Conservation (phyloP, 2,113 vertebrate genomes). For the Catharus bicknelli region DNA sequence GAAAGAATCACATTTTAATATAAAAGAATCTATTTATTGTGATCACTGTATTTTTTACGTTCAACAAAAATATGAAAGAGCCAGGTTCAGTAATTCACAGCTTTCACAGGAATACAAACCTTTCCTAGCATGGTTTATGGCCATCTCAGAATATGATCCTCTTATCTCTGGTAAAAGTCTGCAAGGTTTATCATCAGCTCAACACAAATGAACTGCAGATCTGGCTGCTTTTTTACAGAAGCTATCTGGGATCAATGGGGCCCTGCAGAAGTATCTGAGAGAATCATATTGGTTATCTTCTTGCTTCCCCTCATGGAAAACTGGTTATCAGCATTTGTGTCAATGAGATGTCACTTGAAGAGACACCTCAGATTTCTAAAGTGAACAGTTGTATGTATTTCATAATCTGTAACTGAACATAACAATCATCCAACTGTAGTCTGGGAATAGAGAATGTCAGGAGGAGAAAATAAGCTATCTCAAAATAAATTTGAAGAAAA, state of each 20-base stretch:
- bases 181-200: conserved; percentile 7
- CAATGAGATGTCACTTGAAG: neutral
- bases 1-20: neutral
- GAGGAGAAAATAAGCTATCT: conserved; percentile 7
- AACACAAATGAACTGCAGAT: neutral
- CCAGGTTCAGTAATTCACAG: neutral
- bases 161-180: conserved; percentile 22
- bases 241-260: neutral
- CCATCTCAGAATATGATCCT: neutral
- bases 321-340: neutral
- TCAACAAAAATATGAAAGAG: neutral
- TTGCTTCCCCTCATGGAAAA: neutral
- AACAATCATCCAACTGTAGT: neutral
- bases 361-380: neutral
- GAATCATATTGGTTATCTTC: neutral
- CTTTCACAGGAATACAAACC: neutral
- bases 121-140: neutral
- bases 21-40: neutral
- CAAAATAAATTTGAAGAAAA: conserved; percentile 30
- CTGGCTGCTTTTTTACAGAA: neutral
- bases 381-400: neutral
- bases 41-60: neutral
- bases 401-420: neutral
- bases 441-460: conserved; percentile 6
- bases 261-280: neutral